A percentile compares a stretch with the other conserved stretches of the same genome.
These are phyloP conservation scores for Micoletzkya japonica DNA, from an alignment of 2,888 invertebrate species.

Conservation along the genomic window DNA sequence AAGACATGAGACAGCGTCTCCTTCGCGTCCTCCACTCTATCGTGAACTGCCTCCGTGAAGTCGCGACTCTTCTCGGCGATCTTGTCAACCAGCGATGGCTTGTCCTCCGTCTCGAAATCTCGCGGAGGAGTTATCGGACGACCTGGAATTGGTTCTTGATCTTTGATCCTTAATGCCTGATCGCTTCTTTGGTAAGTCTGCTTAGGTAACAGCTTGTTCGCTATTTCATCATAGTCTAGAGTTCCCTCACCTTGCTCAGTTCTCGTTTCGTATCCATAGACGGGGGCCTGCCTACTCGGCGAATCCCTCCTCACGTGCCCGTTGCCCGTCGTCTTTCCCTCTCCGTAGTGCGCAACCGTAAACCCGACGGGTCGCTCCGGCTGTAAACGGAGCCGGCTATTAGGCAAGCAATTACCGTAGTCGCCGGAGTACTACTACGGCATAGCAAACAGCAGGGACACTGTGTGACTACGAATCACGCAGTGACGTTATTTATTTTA, in stretches of 20 bases:
- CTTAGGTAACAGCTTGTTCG: neutral
- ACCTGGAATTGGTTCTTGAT: neutral
- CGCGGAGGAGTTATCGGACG: conserved; percentile 27
- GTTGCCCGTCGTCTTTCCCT: conserved; percentile 33
- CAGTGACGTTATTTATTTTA: no score
- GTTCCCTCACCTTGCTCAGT: neutral
- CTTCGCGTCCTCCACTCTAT: conserved; percentile 12
- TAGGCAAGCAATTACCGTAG: neutral
- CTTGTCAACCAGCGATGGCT: conserved; percentile 10
- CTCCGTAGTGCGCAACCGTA: conserved; percentile 58
- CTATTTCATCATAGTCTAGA: neutral
- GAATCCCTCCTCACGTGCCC: conserved; percentile 2
- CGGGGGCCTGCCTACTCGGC: neutral
- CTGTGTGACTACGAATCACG: no score
- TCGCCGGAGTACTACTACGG: conserved; percentile 6
- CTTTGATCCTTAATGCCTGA: neutral
- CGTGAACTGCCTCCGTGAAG: conserved; percentile 14
- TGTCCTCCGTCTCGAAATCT: conserved; percentile 21
- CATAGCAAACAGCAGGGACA: no score
- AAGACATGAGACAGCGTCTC: conserved; percentile 23
- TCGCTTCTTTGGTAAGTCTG: neutral
- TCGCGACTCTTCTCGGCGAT: conserved; percentile 25
- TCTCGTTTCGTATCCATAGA: conserved; percentile 30
- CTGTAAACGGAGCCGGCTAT: conserved; percentile 6
- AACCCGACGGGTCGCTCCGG: conserved; percentile 43